These are phyloP conservation scores for Ancistrus triradiatus DNA, from an alignment of 2,113 vertebrate genomes.

Conservation along the genomic window DNA sequence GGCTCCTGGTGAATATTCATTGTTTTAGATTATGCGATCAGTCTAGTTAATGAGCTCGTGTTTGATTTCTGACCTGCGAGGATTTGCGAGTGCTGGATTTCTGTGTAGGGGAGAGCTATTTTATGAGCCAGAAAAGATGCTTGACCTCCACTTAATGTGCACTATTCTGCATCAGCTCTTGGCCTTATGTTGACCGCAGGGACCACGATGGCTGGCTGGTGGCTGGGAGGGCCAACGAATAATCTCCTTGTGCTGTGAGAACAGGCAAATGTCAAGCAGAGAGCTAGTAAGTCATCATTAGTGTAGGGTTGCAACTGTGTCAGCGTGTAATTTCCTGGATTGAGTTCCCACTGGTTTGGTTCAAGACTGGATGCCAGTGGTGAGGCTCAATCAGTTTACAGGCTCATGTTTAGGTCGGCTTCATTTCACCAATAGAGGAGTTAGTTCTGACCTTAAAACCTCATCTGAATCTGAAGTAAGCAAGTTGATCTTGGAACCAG, in stretches of 20 bases:
- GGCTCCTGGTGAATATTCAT: neutral
- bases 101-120: neutral
- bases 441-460: no score
- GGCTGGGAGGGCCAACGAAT: constrained; percentile 40
- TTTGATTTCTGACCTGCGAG: neutral
- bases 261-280: constrained; percentile 16
- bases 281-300: neutral
- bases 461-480: no score
- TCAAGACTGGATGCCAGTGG: neutral
- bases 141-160: constrained; percentile 44
- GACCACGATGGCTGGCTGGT: constrained; percentile 50
- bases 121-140: constrained; percentile 29
- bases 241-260: constrained; percentile 15
- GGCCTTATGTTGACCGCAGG: constrained; percentile 57
- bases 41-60: constrained; percentile 1
- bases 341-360: neutral
- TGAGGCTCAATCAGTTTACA: neutral
- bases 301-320: neutral
- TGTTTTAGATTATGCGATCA: neutral
- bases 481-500: no score
- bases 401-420: neutral
- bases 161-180: constrained; percentile 62
- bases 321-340: neutral
- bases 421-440: no score
- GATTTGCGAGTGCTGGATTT: constrained; percentile 10